Conservation (phyloP, 1,140 invertebrate species). For the Melipona quadrifasciata region DNA sequence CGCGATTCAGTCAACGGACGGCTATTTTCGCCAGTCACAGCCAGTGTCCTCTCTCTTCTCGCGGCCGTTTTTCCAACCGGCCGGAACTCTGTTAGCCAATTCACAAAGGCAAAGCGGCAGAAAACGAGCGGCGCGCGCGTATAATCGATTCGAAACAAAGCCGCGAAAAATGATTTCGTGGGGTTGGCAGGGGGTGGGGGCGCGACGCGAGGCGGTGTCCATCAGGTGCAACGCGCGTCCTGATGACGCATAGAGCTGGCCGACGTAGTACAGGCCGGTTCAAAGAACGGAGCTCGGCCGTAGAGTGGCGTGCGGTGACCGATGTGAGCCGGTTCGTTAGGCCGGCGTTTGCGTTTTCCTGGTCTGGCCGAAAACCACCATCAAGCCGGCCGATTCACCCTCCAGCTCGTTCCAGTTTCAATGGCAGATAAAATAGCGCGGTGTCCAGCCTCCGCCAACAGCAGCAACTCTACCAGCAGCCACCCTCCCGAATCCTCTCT, state of each 20-base stretch:
- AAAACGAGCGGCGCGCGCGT: not conserved
- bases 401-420: conserved; percentile 62
- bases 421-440: conserved; percentile 67
- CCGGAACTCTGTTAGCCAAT: not conserved
- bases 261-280: conserved; percentile 24
- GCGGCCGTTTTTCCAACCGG: not conserved
- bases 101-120: too few species aligned
- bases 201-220: not conserved
- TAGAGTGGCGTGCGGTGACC: not conserved
- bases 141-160: conserved; percentile 26
- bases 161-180: conserved; percentile 35
- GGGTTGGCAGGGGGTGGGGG: not conserved
- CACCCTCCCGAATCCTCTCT: not conserved
- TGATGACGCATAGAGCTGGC: not conserved
- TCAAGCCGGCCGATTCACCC: conserved; percentile 36
- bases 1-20: not conserved
- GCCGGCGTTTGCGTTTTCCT: conserved; percentile 60
- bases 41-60: too few species aligned
- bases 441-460: conserved; percentile 57
- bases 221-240: conserved; percentile 15
- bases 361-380: conserved; percentile 56
- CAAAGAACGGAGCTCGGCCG: not conserved
- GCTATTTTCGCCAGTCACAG: not conserved
- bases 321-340: conserved; percentile 55
- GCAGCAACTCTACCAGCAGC: conserved; percentile 26